Base-by-base conservation (phyloP, 1,140 invertebrate genomes). In the honey bee (Apis mellifera) region DNA sequence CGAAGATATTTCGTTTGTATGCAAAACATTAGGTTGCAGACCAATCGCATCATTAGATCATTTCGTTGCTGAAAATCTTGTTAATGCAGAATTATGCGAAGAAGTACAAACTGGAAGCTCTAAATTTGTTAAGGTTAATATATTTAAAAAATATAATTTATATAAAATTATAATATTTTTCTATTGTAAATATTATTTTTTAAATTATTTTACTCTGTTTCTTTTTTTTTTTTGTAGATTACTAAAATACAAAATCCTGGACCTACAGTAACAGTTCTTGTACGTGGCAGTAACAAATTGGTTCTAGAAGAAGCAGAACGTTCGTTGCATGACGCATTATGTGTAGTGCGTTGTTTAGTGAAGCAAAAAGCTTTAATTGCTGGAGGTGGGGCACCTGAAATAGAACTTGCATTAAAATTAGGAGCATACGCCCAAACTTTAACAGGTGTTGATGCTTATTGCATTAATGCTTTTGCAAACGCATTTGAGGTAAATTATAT, bases 41-140 rank as follows among this genome's bases (percentile, higher is more conserved):
- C 99, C 99, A 9, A 99, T 99, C 91, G 99, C 99, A n/a, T 99
- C 98, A 57, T 93, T 99, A 64, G 99, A 99, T 95, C 99, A 99
- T 93, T 99, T 99, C 93, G 95, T 96, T 8, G 95, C 99, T 71
- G 99, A 99, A 91, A 97, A 97, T 92, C 94, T 99, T 13, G 97
- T 97, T 9, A 96, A 95, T 86, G 99, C 99, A 73, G 99, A 99
- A 85, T 94, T 99, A 26, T 98, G 98, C 48, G 99, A 99, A 94
- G 99, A 99, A 95, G 96, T 99, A 57, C 96, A 96, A 87, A 97
- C 98, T 87, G 98, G 98, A 76, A 96, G 95, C 79, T 98, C 97
- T 70, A 98, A 99, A 94, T 98, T 99, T 93, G 98, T 99, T 7
- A 99, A 99, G 95, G 97, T 98, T 88, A 12, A 13, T 69, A 19